These are phyloP conservation scores for Andrena marginata DNA, from an alignment of 2,888 invertebrate species.

Conservation along the genomic window DNA sequence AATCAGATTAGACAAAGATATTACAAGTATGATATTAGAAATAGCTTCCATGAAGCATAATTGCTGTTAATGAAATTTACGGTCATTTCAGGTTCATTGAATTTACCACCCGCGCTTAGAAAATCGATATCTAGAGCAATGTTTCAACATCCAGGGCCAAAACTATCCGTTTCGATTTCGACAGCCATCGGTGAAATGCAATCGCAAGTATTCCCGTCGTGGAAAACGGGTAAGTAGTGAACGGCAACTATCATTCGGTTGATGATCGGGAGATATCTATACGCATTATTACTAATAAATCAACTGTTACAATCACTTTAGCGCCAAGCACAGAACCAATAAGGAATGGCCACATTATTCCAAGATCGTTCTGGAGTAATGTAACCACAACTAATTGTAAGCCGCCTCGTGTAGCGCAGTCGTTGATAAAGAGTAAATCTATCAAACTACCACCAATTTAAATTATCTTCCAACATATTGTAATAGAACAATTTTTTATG, in stretches of 20 bases:
- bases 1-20: constrained; percentile 76
- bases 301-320: constrained; percentile 43
- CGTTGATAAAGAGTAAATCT: constrained; percentile 42
- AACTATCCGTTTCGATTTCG: constrained; percentile 75
- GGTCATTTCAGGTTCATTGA: constrained; percentile 75
- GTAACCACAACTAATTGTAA: constrained; percentile 41
- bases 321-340: constrained; percentile 65
- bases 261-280: constrained; percentile 9
- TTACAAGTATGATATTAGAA: constrained; percentile 62
- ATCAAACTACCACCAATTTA: constrained; percentile 66
- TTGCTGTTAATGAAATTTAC: constrained; percentile 10
- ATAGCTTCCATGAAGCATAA: background rate
- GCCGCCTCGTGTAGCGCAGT: constrained; percentile 12
- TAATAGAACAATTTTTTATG: constrained; percentile 17
- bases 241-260: background rate
- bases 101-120: constrained; percentile 82
- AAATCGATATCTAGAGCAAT: constrained; percentile 82
- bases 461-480: constrained; percentile 1
- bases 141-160: constrained; percentile 78
- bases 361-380: constrained; percentile 77
- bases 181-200: constrained; percentile 71
- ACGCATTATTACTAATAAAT: constrained; percentile 8
- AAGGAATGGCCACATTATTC: constrained; percentile 72
- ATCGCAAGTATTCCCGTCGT: constrained; percentile 77
- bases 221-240: constrained; percentile 78